Percentiles rank a stretch among this genome's conserved stretches.
Evolutionary conservation across 64 coral and sea anemone genomes (phyloP).

Genomic region (Orbicella faveolata): DNA sequence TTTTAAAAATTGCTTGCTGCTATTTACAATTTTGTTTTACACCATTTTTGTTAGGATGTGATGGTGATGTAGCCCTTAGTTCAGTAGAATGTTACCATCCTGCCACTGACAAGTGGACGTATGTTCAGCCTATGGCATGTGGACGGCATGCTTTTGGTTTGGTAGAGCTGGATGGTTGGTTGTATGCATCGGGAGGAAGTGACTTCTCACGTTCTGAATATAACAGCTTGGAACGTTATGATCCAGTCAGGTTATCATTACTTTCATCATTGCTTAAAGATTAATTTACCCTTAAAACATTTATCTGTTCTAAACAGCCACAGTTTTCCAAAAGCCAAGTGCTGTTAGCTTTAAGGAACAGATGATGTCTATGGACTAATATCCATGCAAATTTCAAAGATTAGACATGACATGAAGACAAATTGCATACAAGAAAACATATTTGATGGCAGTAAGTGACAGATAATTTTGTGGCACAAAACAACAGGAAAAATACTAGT

Average conservation of each 20-base stretch:
- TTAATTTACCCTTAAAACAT: too few species aligned
- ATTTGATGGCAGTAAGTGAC: too few species aligned
- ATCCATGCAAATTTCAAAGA: too few species aligned
- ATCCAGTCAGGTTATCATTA: conserved; percentile 80
- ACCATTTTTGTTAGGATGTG: conserved; percentile 64
- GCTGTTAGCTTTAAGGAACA: too few species aligned
- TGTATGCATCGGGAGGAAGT: conserved; percentile 97
- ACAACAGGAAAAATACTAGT: too few species aligned
- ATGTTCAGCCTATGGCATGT: conserved; percentile 86
- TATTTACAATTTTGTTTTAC: not conserved
- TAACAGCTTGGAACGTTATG: conserved; percentile 95
- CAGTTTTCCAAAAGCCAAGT: too few species aligned
- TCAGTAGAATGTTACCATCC: conserved; percentile 97
- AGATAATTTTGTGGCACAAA: too few species aligned
- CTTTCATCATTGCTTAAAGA: not conserved
- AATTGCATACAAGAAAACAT: too few species aligned
- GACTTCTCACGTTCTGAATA: conserved; percentile 94
- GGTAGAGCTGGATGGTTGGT: conserved; percentile 94
- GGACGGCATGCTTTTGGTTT: conserved; percentile 93
- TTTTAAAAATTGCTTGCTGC: too few species aligned
- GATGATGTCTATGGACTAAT: too few species aligned
- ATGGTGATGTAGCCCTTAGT: conserved; percentile 94
- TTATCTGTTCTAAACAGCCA: too few species aligned
- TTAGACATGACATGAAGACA: too few species aligned
- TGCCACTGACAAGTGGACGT: conserved; percentile 74